Conservation (phyloP, 2,797 vertebrate genomes). For the Salmo trutta region DNA sequence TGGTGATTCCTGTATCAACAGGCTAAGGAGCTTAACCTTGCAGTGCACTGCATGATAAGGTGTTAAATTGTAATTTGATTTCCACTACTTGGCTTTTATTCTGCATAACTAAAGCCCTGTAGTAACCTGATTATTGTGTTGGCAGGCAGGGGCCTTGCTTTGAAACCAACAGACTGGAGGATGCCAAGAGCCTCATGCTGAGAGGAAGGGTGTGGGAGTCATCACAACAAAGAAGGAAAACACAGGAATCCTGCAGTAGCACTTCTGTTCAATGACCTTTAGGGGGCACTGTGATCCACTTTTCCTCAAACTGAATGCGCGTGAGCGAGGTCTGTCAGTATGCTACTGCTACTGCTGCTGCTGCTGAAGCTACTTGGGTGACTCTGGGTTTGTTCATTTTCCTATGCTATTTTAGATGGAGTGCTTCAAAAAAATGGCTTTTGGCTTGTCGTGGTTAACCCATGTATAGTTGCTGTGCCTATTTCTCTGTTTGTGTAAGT, state of each 20-base stretch:
- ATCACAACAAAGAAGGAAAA: neutral
- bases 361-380: neutral
- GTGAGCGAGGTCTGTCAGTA: neutral
- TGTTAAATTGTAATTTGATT: slow-evolving; percentile 24
- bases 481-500: too few species aligned
- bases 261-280: neutral
- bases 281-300: slow-evolving; percentile 18
- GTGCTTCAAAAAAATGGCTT: too few species aligned
- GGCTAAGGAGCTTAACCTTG: slow-evolving; percentile 14
- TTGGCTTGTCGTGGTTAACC: too few species aligned
- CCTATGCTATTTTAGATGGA: too few species aligned
- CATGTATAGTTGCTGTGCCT: too few species aligned
- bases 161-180: neutral
- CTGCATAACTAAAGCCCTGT: slow-evolving; percentile 1
- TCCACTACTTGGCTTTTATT: slow-evolving; percentile 27
- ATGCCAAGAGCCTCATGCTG: slow-evolving; percentile 1
- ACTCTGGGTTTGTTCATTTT: neutral
- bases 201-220: neutral
- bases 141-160: neutral
- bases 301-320: neutral
- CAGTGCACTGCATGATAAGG: slow-evolving; percentile 18
- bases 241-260: neutral
- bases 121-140: slow-evolving; percentile 4
- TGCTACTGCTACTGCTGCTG: neutral
- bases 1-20: too few species aligned